phyloP scores from a whole-genome alignment of 23 tunicate species.

The Halocynthia roretzi region DNA sequence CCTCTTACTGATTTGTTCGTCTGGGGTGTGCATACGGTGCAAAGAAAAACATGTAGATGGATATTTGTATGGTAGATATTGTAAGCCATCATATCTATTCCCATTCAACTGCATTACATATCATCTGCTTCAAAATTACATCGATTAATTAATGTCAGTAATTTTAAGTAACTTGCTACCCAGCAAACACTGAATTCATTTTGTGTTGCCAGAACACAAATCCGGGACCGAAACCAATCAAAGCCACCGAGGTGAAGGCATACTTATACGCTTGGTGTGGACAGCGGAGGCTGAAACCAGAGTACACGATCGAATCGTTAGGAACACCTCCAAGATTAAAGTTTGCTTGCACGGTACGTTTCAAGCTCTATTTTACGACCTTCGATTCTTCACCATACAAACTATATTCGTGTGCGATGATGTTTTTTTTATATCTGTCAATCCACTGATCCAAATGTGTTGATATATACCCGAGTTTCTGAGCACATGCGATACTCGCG shows the following conservation, averaged over 20 bases:
- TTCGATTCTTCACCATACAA: neutral
- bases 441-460: slow-evolving; percentile 14
- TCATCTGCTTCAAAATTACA: too few relatives aligned
- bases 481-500: too few relatives aligned
- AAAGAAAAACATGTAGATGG: slow-evolving; percentile 16
- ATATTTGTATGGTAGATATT: neutral
- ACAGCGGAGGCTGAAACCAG: slow-evolving; percentile 87
- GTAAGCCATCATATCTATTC: too few relatives aligned
- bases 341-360: slow-evolving; percentile 69
- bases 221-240: slow-evolving; percentile 82
- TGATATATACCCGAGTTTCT: too few relatives aligned
- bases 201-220: slow-evolving; percentile 9
- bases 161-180: neutral
- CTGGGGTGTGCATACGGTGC: slow-evolving; percentile 68
- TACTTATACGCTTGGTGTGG: slow-evolving; percentile 99
- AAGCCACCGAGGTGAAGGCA: slow-evolving; percentile 91
- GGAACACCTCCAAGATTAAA: slow-evolving; percentile 68
- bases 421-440: slow-evolving; percentile 21
- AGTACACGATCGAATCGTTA: slow-evolving; percentile 59
- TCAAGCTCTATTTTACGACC: neutral
- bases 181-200: neutral
- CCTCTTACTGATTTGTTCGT: slow-evolving; percentile 18
- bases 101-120: too few relatives aligned
- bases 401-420: neutral
- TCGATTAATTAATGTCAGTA: too few relatives aligned